Percentiles rank a stretch among this genome's conserved stretches.
Conservation (phyloP, 2,888 invertebrate species). For the Cordilura impudica region DNA sequence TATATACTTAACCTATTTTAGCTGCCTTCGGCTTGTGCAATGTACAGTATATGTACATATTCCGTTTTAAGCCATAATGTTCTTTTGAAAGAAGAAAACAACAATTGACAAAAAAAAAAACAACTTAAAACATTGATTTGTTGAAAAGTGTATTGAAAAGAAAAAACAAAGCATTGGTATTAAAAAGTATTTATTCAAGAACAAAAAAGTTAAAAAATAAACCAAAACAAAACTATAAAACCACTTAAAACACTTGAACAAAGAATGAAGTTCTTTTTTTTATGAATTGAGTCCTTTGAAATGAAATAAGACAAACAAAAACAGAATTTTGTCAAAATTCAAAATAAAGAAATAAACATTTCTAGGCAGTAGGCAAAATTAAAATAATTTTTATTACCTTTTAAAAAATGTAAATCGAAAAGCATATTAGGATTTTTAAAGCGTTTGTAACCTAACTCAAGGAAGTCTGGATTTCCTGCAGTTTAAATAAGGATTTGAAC, state of each 20-base stretch:
- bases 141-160: slow-evolving; percentile 32
- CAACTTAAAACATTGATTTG: slow-evolving; percentile 37
- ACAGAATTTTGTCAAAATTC: slow-evolving; percentile 4
- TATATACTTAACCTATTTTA: background rate
- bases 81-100: background rate
- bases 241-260: slow-evolving; percentile 57
- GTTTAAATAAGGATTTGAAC: too few relatives aligned
- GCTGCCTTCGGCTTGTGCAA: too few relatives aligned
- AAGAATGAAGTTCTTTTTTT: background rate
- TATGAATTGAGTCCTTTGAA: slow-evolving; percentile 19
- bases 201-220: slow-evolving; percentile 14
- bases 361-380: background rate
- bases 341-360: slow-evolving; percentile 17
- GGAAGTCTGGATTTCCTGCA: too few relatives aligned
- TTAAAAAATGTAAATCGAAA: background rate
- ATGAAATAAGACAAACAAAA: slow-evolving; percentile 24
- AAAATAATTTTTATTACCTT: background rate
- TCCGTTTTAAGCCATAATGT: background rate
- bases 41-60: too few relatives aligned
- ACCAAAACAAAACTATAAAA: slow-evolving; percentile 47
- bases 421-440: background rate
- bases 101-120: too few relatives aligned
- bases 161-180: slow-evolving; percentile 32
- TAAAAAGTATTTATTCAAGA: slow-evolving; percentile 54
- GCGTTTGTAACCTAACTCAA: too few relatives aligned